phyloP scores from a whole-genome alignment of 64 coral and sea anemone species.

The Anthopleura sola region DNA sequence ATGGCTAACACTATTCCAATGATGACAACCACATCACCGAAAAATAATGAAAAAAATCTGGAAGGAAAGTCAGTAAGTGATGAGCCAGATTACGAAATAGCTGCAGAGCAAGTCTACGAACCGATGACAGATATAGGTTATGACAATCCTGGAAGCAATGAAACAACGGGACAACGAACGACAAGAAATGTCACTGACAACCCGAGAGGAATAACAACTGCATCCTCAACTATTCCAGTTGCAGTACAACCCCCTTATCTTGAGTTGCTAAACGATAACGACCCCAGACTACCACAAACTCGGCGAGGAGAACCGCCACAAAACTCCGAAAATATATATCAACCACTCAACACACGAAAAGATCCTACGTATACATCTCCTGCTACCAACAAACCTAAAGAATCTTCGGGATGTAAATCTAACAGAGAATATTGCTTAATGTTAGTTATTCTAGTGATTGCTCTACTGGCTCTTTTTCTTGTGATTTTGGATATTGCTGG shows the following conservation, averaged over 20 bases:
- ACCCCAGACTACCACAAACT: background rate
- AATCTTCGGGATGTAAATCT: background rate
- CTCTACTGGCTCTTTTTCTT: constrained; percentile 7
- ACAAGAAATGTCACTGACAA: background rate
- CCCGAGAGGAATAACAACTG: no score
- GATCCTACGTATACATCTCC: background rate
- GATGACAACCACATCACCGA: background rate
- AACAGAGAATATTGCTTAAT: background rate
- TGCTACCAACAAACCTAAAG: background rate
- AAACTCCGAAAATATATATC: background rate
- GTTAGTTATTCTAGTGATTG: background rate
- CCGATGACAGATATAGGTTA: background rate
- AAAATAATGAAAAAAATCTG: background rate
- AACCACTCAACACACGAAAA: background rate
- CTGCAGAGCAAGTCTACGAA: background rate
- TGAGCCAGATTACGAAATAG: background rate
- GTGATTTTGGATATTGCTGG: constrained; percentile 18
- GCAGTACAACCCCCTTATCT: background rate
- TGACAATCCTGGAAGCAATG: background rate
- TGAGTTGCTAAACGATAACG: background rate
- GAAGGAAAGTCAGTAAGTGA: background rate
- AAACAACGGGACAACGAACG: background rate
- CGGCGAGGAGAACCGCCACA: background rate
- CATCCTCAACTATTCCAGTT: background rate
- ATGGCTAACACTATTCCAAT: background rate